Percentiles rank a stretch among this genome's conserved stretches.
Conservation (phyloP, 1,140 invertebrate genomes). For the Dolichoris vasculosae region DNA sequence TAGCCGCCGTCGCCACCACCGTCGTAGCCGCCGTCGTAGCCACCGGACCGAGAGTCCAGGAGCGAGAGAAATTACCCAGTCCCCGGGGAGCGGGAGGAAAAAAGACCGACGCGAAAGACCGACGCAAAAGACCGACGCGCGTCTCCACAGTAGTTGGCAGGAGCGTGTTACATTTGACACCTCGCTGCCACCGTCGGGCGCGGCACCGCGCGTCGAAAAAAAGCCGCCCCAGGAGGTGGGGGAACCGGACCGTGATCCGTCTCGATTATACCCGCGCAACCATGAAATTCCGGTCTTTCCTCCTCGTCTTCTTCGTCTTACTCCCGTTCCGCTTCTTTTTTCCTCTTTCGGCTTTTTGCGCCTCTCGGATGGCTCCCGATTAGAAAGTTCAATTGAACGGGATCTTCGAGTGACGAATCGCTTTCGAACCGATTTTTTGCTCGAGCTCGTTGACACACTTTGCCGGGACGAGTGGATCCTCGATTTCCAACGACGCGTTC, state of each 20-base stretch:
- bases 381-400: conserved; percentile 23
- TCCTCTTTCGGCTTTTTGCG: background rate
- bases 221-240: background rate
- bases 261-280: conserved; percentile 32
- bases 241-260: conserved; percentile 29
- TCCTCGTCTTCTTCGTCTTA: background rate
- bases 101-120: no score
- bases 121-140: conserved; percentile 56
- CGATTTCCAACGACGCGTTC: no score
- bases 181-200: conserved; percentile 59
- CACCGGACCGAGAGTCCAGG: no score
- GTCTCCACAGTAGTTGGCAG: conserved; percentile 72
- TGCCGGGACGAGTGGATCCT: background rate
- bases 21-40: no score
- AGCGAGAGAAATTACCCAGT: no score
- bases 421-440: background rate
- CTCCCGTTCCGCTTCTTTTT: background rate
- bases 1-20: no score
- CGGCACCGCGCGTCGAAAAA: conserved; percentile 9
- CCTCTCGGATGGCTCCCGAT: background rate
- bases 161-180: conserved; percentile 73
- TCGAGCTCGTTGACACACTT: background rate
- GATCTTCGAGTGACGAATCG: conserved; percentile 18
- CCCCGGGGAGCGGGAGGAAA: background rate
- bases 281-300: conserved; percentile 45